These are phyloP conservation scores for Mormyrus lacerda DNA, from an alignment of 2,113 vertebrate species.

Conservation along the genomic window DNA sequence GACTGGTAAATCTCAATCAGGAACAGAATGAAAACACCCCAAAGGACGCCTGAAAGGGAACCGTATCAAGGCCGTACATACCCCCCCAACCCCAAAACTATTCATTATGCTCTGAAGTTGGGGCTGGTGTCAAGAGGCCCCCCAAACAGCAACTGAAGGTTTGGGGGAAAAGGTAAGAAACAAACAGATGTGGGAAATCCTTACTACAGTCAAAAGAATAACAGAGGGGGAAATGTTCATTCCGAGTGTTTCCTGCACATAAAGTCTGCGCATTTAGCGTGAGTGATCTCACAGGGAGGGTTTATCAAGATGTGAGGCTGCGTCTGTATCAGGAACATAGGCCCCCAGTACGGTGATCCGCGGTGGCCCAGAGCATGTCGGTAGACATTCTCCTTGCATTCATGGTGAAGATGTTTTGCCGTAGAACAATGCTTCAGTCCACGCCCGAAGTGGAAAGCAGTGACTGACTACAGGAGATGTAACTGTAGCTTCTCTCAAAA, in stretches of 20 bases:
- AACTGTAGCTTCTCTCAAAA: background rate
- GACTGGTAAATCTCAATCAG: constrained; percentile 15
- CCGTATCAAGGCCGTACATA: background rate
- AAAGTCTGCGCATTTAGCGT: background rate
- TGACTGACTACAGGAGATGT: background rate
- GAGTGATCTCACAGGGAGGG: background rate
- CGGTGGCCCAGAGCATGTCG: background rate
- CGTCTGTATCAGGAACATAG: background rate
- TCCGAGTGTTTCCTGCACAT: background rate
- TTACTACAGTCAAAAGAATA: background rate
- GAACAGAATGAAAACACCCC: constrained; percentile 19
- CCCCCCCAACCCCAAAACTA: background rate
- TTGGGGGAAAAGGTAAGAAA: background rate
- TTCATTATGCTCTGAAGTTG: background rate
- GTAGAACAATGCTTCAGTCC: background rate
- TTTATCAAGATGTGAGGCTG: background rate
- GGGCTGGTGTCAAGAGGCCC: constrained; percentile 11
- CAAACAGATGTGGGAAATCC: background rate
- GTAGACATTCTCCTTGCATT: background rate
- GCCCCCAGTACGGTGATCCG: background rate
- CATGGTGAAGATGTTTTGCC: background rate
- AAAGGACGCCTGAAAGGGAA: constrained; percentile 21
- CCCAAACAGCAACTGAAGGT: background rate
- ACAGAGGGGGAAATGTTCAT: background rate
- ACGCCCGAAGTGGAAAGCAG: background rate